Percentiles rank a stretch among this genome's conserved stretches.
phyloP scores from a whole-genome alignment of 2,113 vertebrate species.

The Nycticebus coucang region DNA sequence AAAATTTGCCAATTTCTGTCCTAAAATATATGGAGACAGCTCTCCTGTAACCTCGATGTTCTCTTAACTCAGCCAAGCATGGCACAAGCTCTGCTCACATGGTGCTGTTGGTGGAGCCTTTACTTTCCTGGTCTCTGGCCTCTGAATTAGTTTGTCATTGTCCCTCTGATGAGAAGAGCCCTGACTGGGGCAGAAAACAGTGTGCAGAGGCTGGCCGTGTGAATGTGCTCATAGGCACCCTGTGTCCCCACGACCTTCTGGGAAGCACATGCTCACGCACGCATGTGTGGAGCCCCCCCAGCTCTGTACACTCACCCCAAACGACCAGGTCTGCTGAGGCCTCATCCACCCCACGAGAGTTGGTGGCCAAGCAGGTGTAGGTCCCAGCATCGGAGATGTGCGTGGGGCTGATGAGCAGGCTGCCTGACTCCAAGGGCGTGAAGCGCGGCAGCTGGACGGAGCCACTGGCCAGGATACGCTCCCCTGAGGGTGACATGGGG shows the following conservation, averaged over 20 bases:
- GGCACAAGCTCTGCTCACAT: accelerated
- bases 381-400: constrained; percentile 93
- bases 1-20: background rate
- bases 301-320: constrained; percentile 90
- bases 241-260: accelerated
- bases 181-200: accelerated
- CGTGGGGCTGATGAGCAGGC: constrained; percentile 94
- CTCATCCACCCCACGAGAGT: constrained; percentile 96
- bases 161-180: background rate
- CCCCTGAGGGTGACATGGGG: constrained; percentile 84
- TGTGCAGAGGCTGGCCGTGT: accelerated
- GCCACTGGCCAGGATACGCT: constrained; percentile 95
- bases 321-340: constrained; percentile 94
- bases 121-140: background rate
- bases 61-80: accelerated
- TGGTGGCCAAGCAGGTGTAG: constrained; percentile 96
- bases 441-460: constrained; percentile 96
- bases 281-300: accelerated
- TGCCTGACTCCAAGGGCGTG: constrained; percentile 96
- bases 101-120: accelerated
- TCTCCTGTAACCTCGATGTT: accelerated
- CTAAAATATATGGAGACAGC: background rate
- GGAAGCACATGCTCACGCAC: accelerated
- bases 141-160: background rate
- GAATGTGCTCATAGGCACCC: accelerated